These are phyloP conservation scores for Myiagra hebetior DNA, from an alignment of 2,113 vertebrate genomes.

Conservation along the genomic window DNA sequence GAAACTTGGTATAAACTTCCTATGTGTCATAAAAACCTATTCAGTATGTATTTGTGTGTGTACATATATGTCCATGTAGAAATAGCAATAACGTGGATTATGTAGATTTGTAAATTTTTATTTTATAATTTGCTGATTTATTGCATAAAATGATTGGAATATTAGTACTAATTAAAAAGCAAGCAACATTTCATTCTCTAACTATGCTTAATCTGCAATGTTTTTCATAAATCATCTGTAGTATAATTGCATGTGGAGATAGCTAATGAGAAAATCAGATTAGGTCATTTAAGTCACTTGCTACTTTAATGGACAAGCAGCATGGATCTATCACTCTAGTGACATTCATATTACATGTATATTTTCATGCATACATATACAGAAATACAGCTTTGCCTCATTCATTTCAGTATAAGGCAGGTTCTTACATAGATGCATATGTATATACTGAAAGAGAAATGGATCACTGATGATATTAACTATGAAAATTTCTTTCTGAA, in stretches of 20 bases:
- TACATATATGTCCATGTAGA: neutral
- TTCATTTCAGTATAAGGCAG: neutral
- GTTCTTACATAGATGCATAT: neutral
- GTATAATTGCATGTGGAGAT: neutral
- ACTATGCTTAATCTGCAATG: neutral
- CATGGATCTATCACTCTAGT: neutral
- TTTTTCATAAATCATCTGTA: neutral
- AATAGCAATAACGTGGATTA: neutral
- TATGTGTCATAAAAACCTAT: neutral
- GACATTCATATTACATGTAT: neutral
- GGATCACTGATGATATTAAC: neutral
- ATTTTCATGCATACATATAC: neutral
- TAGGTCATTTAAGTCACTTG: neutral
- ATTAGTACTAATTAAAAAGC: neutral
- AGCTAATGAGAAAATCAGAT: neutral
- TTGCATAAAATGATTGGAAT: neutral
- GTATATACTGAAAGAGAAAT: neutral
- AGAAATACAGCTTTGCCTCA: neutral
- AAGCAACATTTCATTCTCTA: neutral
- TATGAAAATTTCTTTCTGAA: slow-evolving; percentile 8
- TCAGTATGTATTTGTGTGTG: neutral
- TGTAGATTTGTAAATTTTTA: neutral
- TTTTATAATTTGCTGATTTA: neutral
- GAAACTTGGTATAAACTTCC: neutral
- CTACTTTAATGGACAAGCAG: neutral